A percentile compares a stretch with the other conserved stretches of the same genome.
phyloP scores from a whole-genome alignment of 2,113 vertebrate species.

The Prunella fulvescens region DNA sequence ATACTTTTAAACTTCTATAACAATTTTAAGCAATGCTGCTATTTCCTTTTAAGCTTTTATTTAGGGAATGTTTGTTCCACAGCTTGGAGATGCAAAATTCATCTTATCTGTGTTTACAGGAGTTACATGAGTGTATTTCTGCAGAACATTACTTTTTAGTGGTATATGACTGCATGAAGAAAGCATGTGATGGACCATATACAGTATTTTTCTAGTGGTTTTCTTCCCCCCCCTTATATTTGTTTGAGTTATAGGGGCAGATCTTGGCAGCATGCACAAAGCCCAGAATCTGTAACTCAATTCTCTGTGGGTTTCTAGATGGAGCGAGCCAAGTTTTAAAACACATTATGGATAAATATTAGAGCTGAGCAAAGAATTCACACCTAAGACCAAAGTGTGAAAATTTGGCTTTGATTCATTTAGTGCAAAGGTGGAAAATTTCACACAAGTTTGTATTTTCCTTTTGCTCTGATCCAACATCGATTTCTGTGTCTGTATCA shows the following conservation, averaged over 20 bases:
- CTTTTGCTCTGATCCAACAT: slow-evolving; percentile 12
- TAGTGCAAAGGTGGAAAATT: slow-evolving; percentile 57
- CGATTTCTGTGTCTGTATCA: not conserved
- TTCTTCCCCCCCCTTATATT: not conserved
- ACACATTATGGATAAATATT: slow-evolving; percentile 46
- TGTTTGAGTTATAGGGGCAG: slow-evolving; percentile 54
- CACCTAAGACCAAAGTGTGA: slow-evolving; percentile 57
- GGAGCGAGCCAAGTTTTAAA: slow-evolving; percentile 38
- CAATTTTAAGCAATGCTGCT: not conserved
- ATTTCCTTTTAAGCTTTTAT: not conserved
- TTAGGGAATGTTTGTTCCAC: not conserved
- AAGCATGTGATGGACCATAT: slow-evolving; percentile 43
- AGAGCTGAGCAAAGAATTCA: slow-evolving; percentile 50
- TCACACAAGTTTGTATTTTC: slow-evolving; percentile 46
- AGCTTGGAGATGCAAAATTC: not conserved
- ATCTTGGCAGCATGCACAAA: slow-evolving; percentile 52
- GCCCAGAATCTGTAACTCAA: slow-evolving; percentile 52
- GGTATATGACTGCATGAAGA: slow-evolving; percentile 46
- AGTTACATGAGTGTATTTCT: not conserved
- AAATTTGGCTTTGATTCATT: slow-evolving; percentile 54
- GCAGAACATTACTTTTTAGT: slow-evolving; percentile 39
- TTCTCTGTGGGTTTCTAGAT: slow-evolving; percentile 41
- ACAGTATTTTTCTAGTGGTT: slow-evolving; percentile 31
- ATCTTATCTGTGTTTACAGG: slow-evolving; percentile 4
- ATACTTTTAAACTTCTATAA: not conserved